These are phyloP conservation scores for Streptopelia turtur DNA, from an alignment of 2,797 vertebrate genomes.

Conservation along the genomic window DNA sequence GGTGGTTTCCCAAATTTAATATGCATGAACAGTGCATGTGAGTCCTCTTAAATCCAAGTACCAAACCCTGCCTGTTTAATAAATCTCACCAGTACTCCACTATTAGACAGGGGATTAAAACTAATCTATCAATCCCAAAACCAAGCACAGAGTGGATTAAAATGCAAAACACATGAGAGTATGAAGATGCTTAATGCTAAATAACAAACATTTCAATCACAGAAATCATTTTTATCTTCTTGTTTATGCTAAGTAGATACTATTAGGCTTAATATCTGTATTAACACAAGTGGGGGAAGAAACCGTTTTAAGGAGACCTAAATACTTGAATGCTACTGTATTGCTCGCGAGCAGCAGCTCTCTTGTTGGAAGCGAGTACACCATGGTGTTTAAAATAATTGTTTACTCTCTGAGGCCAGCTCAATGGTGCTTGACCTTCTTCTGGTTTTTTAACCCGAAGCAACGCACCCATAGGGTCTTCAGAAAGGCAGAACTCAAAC, in stretches of 20 bases:
- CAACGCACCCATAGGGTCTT: background rate
- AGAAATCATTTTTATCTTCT: constrained; percentile 85
- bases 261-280: constrained; percentile 83
- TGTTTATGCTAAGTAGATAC: constrained; percentile 84
- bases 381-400: constrained; percentile 23
- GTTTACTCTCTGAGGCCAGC: constrained; percentile 62
- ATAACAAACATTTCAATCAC: constrained; percentile 85
- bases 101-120: constrained; percentile 86
- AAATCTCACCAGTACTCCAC: constrained; percentile 83
- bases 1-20: constrained; percentile 77
- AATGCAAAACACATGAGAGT: constrained; percentile 80
- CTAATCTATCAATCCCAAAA: constrained; percentile 86
- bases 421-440: constrained; percentile 56
- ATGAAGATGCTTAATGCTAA: constrained; percentile 82
- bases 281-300: constrained; percentile 77
- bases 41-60: constrained; percentile 83
- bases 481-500: constrained; percentile 39
- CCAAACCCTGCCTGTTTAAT: constrained; percentile 82
- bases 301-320: constrained; percentile 72
- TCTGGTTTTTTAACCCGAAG: constrained; percentile 55
- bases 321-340: constrained; percentile 62
- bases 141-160: constrained; percentile 84
- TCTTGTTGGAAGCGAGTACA: background rate
- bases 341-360: constrained; percentile 30
- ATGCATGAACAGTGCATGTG: constrained; percentile 77